These are phyloP conservation scores for Thysanoteuthis rhombus DNA, from an alignment of 2,888 invertebrate genomes.

Conservation along the genomic window DNA sequence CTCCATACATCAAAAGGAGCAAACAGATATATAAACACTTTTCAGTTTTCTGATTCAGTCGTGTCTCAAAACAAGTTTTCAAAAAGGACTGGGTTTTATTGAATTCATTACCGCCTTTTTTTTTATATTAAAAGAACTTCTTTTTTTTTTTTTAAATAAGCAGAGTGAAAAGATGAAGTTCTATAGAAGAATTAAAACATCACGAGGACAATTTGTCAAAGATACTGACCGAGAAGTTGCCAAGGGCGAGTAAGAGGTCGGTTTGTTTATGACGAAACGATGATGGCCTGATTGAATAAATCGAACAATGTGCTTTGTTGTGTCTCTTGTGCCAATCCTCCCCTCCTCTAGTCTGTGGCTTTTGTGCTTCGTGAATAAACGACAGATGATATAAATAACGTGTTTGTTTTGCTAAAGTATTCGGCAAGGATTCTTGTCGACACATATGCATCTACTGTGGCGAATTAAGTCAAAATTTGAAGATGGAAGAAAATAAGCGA, in stretches of 20 bases:
- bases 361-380: neutral
- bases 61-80: neutral
- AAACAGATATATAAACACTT: neutral
- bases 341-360: neutral
- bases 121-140: neutral
- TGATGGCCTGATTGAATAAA: neutral
- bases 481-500: no score
- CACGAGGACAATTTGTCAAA: neutral
- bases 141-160: neutral
- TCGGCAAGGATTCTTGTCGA: neutral
- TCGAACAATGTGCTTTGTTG: neutral
- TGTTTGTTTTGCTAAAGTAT: neutral
- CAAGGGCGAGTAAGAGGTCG: neutral
- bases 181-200: neutral
- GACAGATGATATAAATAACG: neutral
- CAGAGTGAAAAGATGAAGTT: neutral
- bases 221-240: neutral
- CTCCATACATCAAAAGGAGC: neutral
- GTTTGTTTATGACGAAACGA: neutral
- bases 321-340: neutral
- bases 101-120: neutral
- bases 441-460: neutral
- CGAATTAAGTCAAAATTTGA: neutral
- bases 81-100: neutral
- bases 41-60: neutral